Base-by-base conservation (phyloP, 64 coral and sea anemone species). In the Montipora capricornis region DNA sequence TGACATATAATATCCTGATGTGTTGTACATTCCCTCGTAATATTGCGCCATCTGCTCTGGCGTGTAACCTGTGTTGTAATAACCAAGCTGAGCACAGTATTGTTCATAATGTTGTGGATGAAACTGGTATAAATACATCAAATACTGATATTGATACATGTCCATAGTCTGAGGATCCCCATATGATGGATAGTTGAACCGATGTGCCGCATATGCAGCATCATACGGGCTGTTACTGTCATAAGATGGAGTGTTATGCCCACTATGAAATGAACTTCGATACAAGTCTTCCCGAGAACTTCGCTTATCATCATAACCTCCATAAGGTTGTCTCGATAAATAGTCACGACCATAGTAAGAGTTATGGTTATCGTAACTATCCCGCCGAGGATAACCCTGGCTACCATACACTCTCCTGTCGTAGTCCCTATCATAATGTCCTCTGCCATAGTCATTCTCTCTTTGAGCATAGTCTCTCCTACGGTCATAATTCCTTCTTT, bases 81-180 rank as follows among this genome's bases (percentile, higher is more conserved):
- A 86, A 5, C 82, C 82, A 17, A 49, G 82, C 16, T 86, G 82
- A 5, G 62, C 61, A 51, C 82, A 86, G 17, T 86, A 86, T 14
- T 86, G 82, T 47, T 86, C 82, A 24, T 86, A 86, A 70, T 86
- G 82, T 73, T 86, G 82, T 11, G 82, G 82, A 71, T 86, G 67
- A 50, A 71, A 86, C 47, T 86, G 67, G 64, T 86, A 86, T 15
- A 86, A 9, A 17, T 71, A 71, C 67, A 68, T 86, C 17, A 86
- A n/a, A 47, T 86, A 86, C 16, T 86, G 82, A 49, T 86, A 86
- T 44, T 86, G 82, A 71, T 86, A 86, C 26, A 86, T 47, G 82
- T 73, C 82, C 82, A 84, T 84, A 46, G 82, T 50, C 19, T 86
- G 82, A 5, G 44, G 16, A 71, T 86, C 82, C 16, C 44, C 6